Conservation (phyloP, 1,140 invertebrate species). For the Drosophila athabasca region DNA sequence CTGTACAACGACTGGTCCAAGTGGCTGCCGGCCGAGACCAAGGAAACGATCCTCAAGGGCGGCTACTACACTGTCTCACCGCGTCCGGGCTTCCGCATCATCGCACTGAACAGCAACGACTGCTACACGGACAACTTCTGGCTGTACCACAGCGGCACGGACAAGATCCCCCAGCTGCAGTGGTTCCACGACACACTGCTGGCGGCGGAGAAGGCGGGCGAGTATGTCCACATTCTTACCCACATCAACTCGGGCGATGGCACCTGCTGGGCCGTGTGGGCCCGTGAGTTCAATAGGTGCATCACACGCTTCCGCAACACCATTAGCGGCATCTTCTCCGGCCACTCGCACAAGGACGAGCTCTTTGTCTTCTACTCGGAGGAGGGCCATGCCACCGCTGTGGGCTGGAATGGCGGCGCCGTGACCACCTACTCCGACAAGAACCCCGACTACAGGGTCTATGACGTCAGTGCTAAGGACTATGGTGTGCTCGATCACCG, state of each 20-base stretch:
- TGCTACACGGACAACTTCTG: conserved; percentile 90
- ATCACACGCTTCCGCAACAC: conserved; percentile 87
- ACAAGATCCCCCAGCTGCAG: conserved; percentile 86
- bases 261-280: conserved; percentile 88
- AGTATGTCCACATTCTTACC: conserved; percentile 92
- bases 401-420: conserved; percentile 92
- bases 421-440: conserved; percentile 87
- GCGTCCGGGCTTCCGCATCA: conserved; percentile 88
- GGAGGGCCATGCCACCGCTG: conserved; percentile 85
- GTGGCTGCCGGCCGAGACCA: conserved; percentile 87
- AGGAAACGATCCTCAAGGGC: conserved; percentile 86
- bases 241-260: conserved; percentile 91
- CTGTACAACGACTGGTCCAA: conserved; percentile 87
- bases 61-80: conserved; percentile 89
- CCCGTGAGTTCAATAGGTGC: conserved; percentile 87
- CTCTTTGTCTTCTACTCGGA: conserved; percentile 88
- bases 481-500: conserved; percentile 87
- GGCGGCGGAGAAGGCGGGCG: conserved; percentile 88
- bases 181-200: conserved; percentile 90
- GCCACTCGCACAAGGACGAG: conserved; percentile 92
- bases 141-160: conserved; percentile 78
- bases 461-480: conserved; percentile 86
- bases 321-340: conserved; percentile 91
- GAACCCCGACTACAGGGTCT: conserved; percentile 93
- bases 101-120: conserved; percentile 90